phyloP scores from a whole-genome alignment of 2,113 vertebrate genomes.

The Butorides virescens region DNA sequence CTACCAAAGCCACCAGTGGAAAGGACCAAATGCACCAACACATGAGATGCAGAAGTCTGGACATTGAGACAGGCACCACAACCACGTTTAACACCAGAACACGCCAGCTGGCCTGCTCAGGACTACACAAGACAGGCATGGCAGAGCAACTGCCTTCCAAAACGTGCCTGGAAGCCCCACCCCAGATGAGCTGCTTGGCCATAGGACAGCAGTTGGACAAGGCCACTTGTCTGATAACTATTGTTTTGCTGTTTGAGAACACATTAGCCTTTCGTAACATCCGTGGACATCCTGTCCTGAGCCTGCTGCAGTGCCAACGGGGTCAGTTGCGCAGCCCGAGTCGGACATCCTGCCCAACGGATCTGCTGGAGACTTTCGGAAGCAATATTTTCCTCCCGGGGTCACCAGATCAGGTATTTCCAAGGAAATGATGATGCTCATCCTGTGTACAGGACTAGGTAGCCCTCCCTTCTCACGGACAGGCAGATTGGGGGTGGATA shows the following conservation, averaged over 20 bases:
- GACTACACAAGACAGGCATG: not conserved
- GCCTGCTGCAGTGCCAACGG: not conserved
- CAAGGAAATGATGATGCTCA: slow-evolving; percentile 63
- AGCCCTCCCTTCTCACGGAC: not conserved
- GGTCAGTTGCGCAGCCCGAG: not conserved
- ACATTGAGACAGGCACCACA: not conserved
- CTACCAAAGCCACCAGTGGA: not conserved
- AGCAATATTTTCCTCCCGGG: not conserved
- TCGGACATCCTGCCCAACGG: slow-evolving; percentile 41
- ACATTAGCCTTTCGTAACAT: not conserved
- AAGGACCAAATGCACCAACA: not conserved
- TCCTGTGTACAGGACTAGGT: slow-evolving; percentile 45
- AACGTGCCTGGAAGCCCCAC: not conserved
- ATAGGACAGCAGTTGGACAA: not conserved
- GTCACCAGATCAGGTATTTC: slow-evolving; percentile 50
- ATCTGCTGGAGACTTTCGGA: not conserved
- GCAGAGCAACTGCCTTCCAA: not conserved
- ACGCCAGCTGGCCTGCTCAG: not conserved
- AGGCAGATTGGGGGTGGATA: rapidly evolving
- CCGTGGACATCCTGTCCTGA: slow-evolving; percentile 9
- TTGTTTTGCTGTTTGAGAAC: slow-evolving; percentile 25
- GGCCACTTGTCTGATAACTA: not conserved
- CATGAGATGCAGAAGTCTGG: not conserved
- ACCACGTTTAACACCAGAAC: not conserved
- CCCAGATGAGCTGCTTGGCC: not conserved